Conservation (phyloP, 2,888 invertebrate species). For the Nymphalis polychloros region DNA sequence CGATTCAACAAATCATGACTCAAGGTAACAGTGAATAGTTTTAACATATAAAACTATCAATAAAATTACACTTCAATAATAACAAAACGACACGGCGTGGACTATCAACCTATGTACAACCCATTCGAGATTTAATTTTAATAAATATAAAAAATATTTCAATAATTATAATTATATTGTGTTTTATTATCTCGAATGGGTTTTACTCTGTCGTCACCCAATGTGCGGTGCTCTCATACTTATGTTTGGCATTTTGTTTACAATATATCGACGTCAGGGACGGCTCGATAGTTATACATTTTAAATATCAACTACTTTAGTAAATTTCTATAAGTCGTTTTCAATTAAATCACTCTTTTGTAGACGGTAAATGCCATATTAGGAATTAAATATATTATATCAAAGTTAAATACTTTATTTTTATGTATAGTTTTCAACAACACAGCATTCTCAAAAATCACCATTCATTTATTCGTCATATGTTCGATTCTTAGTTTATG, state of each 20-base stretch:
- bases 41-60: conserved; percentile 76
- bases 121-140: conserved; percentile 44
- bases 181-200: conserved; percentile 50
- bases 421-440: conserved; percentile 49
- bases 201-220: conserved; percentile 55
- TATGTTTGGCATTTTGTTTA: conserved; percentile 69
- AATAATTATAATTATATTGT: neutral
- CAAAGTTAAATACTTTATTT: conserved; percentile 58
- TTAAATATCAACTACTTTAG: conserved; percentile 63
- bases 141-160: conserved; percentile 1
- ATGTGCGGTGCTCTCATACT: conserved; percentile 56
- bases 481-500: conserved; percentile 56
- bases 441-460: conserved; percentile 54
- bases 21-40: conserved; percentile 79
- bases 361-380: conserved; percentile 80
- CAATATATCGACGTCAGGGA: conserved; percentile 40
- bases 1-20: conserved; percentile 81
- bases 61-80: conserved; percentile 72
- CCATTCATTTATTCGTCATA: conserved; percentile 46
- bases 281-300: conserved; percentile 25
- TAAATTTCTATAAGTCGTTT: conserved; percentile 70
- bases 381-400: conserved; percentile 74
- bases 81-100: conserved; percentile 57
- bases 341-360: conserved; percentile 74
- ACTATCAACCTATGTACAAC: conserved; percentile 36